Conservation (phyloP, 30 jellyfish, hydroid and myxozoan species). For the Sanderia malayensis region DNA sequence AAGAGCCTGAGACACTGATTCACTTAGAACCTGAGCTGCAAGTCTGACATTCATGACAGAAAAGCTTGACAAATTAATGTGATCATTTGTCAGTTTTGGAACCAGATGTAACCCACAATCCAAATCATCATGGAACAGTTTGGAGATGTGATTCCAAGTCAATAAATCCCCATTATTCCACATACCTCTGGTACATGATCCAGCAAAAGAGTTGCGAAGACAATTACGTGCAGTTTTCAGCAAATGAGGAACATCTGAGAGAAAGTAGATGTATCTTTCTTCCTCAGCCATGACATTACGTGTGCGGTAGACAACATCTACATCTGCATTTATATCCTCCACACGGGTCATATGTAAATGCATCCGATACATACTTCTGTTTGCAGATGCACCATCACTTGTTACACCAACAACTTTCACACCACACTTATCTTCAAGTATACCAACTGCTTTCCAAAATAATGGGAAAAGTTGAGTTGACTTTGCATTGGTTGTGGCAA, state of each 20-base stretch:
- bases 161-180: constrained; percentile 22
- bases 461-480: background rate
- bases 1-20: constrained; percentile 35
- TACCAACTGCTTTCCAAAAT: background rate
- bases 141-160: constrained; percentile 28
- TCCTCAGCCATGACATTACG: constrained; percentile 2
- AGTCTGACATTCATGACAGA: background rate
- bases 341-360: constrained; percentile 1
- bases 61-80: background rate
- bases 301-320: constrained; percentile 1
- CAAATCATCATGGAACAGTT: constrained; percentile 39
- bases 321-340: background rate
- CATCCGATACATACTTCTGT: background rate
- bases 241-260: background rate
- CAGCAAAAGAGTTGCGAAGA: background rate
- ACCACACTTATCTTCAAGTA: background rate
- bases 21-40: constrained; percentile 9
- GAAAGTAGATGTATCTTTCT: background rate
- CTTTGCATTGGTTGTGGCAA: background rate
- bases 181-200: background rate
- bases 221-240: background rate
- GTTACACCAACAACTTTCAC: background rate
- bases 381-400: background rate
- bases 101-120: constrained; percentile 1
- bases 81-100: background rate